phyloP scores from a whole-genome alignment of 2,113 vertebrate genomes.

The Grantiella picta region DNA sequence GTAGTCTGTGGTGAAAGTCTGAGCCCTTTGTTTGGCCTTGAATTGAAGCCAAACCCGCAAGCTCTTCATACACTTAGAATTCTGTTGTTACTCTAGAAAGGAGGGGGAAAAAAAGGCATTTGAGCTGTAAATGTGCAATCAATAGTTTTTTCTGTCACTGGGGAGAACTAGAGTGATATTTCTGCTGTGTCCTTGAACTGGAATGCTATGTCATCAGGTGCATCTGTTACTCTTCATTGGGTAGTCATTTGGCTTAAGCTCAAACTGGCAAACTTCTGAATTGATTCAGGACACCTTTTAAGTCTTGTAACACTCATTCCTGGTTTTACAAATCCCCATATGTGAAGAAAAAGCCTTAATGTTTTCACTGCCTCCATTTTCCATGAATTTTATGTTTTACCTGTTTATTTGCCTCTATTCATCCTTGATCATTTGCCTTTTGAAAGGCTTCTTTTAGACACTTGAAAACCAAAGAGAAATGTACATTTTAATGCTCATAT shows the following conservation, averaged over 20 bases:
- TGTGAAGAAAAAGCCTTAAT: background rate
- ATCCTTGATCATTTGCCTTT: background rate
- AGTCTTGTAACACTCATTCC: background rate
- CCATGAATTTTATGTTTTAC: background rate
- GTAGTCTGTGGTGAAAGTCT: background rate
- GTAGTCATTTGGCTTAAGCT: background rate
- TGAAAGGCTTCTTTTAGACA: background rate
- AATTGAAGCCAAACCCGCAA: slow-evolving; percentile 23
- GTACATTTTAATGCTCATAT: background rate
- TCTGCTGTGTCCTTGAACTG: slow-evolving; percentile 54
- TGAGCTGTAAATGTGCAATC: slow-evolving; percentile 65
- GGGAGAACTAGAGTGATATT: slow-evolving; percentile 47
- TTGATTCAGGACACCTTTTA: background rate
- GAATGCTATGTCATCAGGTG: slow-evolving; percentile 40
- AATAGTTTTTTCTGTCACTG: slow-evolving; percentile 47
- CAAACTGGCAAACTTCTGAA: slow-evolving; percentile 10
- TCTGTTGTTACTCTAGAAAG: slow-evolving; percentile 27
- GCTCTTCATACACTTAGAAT: slow-evolving; percentile 28
- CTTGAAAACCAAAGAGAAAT: background rate
- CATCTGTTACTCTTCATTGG: slow-evolving; percentile 31
- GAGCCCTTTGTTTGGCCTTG: slow-evolving; percentile 55
- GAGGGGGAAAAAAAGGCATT: background rate
- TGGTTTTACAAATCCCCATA: background rate
- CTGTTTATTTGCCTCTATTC: background rate
- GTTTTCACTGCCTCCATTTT: background rate